Evolutionary conservation across 2,113 vertebrate genomes (phyloP), one percentile per base, ranked within the genome.

Genomic region (Saccopteryx leptura): DNA sequence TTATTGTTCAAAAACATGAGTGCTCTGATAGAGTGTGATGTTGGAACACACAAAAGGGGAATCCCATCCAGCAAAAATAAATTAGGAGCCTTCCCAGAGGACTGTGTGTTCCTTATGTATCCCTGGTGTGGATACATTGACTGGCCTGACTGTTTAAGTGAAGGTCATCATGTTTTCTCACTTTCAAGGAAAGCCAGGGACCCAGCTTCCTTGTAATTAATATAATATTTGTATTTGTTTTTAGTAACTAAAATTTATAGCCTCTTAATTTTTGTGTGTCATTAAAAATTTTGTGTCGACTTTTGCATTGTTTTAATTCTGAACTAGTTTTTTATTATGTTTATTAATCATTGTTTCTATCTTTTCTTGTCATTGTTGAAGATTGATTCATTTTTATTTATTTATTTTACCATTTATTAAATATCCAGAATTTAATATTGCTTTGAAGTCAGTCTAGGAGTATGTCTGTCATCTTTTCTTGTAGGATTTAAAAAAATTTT

Each of bases 351-450:
- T 58, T 76, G 39, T 74, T 75, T 66, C 33, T 21, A 10, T 63
- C 13, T 87, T 63, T 79, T 76, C 12, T 26, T 31, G 50, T 75
- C 75, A 78, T 78, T 92, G 46, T 52, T 66, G 31, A 74, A 61
- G 7, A 78, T 71, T 93, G 85, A 78, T 66, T 0, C 18, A 58
- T 56, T 72, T 89, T 79, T 26, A 28, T 33, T 52, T 60, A 39
- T 46, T 56, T 54, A 71, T 79, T 15, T 79, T 90, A 50, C 19
- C 9, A 58, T 76, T 71, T 92, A 15, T 82, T 69, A 39, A 12
- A 9, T 93, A 79, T 63, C 33, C 14, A 80, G 28, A 93, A 80
- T 96, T 90, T 86, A 85, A 46, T 74, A 60, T 31, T 96, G 13
- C 14, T 89, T 84, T 9, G 3, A 92, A 39, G 48, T 58, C 72